Conservation (phyloP, 2,888 invertebrate species). For the Polymixis flavicincta region DNA sequence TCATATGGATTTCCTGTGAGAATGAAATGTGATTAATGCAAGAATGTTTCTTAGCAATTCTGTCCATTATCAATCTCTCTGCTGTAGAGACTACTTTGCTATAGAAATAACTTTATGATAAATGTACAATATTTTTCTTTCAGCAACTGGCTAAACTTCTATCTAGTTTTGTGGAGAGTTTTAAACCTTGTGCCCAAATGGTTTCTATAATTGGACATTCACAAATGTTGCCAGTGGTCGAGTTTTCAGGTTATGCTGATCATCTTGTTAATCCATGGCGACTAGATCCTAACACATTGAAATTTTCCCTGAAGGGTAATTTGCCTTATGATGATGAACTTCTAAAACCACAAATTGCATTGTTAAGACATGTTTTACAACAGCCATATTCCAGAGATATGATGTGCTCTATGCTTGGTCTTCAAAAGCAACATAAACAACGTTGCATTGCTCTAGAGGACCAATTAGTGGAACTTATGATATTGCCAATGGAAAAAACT, state of each 20-base stretch:
- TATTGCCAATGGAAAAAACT: conserved; percentile 97
- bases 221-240: conserved; percentile 98
- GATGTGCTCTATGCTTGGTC: conserved; percentile 98
- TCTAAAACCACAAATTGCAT: conserved; percentile 96
- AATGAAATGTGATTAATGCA: not conserved
- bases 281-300: conserved; percentile 95
- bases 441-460: conserved; percentile 97
- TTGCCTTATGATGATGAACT: conserved; percentile 97
- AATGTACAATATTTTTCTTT: conserved; percentile 68
- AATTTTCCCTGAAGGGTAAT: conserved; percentile 92
- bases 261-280: conserved; percentile 98
- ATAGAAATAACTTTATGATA: not conserved
- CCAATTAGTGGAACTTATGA: conserved; percentile 97
- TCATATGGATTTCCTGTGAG: not conserved
- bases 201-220: conserved; percentile 97
- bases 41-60: not conserved
- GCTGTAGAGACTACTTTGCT: not conserved
- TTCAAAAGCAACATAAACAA: conserved; percentile 97
- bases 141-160: conserved; percentile 96
- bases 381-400: conserved; percentile 99
- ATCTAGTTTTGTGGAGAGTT: conserved; percentile 97
- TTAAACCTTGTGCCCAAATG: conserved; percentile 98
- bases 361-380: conserved; percentile 97
- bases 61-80: not conserved
- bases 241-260: conserved; percentile 97